These are phyloP conservation scores for Drosophila nikananu DNA, from an alignment of 1,140 invertebrate species.

Conservation along the genomic window DNA sequence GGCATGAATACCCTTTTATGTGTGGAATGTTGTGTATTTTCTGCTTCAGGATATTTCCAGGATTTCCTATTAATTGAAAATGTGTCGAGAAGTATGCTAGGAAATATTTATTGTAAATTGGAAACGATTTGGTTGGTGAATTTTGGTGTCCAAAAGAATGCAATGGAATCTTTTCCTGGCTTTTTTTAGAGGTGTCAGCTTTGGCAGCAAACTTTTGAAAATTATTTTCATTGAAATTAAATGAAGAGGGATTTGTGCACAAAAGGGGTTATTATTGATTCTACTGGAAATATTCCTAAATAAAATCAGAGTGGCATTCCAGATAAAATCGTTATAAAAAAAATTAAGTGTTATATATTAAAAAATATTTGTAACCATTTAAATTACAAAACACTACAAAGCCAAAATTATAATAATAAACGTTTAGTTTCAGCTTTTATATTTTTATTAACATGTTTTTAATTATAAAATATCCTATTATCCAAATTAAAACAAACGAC, in stretches of 20 bases:
- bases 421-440: background rate
- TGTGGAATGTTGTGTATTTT: slow-evolving; percentile 12
- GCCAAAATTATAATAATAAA: too few species aligned
- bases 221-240: background rate
- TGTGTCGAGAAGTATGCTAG: background rate
- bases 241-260: background rate
- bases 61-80: background rate
- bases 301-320: too few species aligned
- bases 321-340: too few species aligned
- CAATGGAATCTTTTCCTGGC: background rate
- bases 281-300: background rate
- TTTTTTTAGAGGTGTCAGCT: background rate
- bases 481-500: too few species aligned
- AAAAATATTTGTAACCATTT: too few species aligned
- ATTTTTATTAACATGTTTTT: too few species aligned
- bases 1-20: slow-evolving; percentile 7
- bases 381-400: too few species aligned
- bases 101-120: slow-evolving; percentile 2
- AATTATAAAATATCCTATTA: too few species aligned
- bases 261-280: background rate
- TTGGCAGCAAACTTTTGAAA: background rate
- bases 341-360: too few species aligned
- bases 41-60: background rate
- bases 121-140: background rate
- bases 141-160: background rate